A percentile compares a stretch with the other conserved stretches of the same genome.
Evolutionary conservation across 2,113 vertebrate species (phyloP).

Genomic region (Thomomys bottae): DNA sequence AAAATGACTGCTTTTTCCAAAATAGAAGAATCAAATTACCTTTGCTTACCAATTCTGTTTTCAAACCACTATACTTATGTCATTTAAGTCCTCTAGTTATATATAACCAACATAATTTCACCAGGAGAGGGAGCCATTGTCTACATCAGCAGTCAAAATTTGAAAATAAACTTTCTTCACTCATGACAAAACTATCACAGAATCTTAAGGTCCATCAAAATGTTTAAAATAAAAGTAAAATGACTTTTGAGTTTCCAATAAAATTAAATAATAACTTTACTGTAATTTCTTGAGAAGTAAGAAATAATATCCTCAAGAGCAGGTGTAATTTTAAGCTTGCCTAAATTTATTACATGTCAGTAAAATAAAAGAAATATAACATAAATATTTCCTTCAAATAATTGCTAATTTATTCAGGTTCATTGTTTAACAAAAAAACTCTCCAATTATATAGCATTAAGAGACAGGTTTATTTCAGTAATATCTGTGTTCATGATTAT

Average conservation of each 20-base stretch:
- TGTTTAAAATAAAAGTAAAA: neutral
- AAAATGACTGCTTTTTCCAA: slow-evolving; percentile 20
- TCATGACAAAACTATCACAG: neutral
- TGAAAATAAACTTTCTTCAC: neutral
- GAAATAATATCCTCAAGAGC: neutral
- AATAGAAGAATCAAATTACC: neutral
- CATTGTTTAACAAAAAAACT: neutral
- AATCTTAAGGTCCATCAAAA: neutral
- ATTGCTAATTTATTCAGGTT: neutral
- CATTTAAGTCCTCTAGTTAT: neutral
- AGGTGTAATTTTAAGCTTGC: neutral
- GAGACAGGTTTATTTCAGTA: neutral
- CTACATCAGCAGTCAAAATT: slow-evolving; percentile 47
- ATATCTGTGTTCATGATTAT: neutral
- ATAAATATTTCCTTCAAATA: neutral
- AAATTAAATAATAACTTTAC: neutral
- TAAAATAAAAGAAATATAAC: neutral
- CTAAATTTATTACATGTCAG: slow-evolving; percentile 12
- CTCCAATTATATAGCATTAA: neutral
- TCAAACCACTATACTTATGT: neutral
- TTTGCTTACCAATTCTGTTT: neutral
- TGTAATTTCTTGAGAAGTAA: neutral
- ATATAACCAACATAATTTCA: neutral
- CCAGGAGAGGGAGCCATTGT: slow-evolving; percentile 81
- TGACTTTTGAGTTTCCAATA: neutral